These are phyloP conservation scores for Rana temporaria DNA, from an alignment of 2,113 vertebrate genomes.

Conservation along the genomic window DNA sequence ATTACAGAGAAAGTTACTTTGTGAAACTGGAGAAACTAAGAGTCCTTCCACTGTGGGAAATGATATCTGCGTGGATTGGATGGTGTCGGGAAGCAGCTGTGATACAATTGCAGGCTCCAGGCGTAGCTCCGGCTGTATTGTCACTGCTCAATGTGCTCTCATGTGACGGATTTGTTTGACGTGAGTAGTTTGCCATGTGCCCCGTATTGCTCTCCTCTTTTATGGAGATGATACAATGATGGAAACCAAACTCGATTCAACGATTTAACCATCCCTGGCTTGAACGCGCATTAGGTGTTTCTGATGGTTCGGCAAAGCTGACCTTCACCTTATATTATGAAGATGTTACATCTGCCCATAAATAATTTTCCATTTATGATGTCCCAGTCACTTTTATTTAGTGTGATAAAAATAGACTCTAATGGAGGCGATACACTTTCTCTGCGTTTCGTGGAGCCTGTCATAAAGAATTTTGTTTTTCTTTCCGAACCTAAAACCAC, in stretches of 20 bases:
- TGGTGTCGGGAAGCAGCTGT: background rate
- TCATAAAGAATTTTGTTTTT: too few species aligned
- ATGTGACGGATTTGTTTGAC: background rate
- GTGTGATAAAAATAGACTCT: background rate
- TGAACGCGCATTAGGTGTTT: conserved; percentile 1
- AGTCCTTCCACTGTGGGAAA: background rate
- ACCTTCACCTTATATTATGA: background rate
- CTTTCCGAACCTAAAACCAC: too few species aligned
- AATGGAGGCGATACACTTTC: background rate
- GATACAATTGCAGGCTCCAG: background rate
- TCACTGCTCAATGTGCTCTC: background rate
- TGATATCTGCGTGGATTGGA: background rate
- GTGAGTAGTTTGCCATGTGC: background rate
- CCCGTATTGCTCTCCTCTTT: background rate
- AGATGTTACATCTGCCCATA: background rate
- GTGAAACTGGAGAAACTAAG: background rate
- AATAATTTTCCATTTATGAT: background rate
- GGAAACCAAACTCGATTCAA: background rate
- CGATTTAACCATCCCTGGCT: background rate
- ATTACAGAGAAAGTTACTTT: background rate
- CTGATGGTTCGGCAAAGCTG: background rate
- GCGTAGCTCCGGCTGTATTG: background rate
- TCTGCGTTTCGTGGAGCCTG: too few species aligned
- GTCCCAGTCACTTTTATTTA: conserved; percentile 11
- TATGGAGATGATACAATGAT: background rate